A percentile compares a stretch with the other conserved stretches of the same genome.
Conservation (phyloP, 1,140 invertebrate species). For the Eriocheir sinensis region DNA sequence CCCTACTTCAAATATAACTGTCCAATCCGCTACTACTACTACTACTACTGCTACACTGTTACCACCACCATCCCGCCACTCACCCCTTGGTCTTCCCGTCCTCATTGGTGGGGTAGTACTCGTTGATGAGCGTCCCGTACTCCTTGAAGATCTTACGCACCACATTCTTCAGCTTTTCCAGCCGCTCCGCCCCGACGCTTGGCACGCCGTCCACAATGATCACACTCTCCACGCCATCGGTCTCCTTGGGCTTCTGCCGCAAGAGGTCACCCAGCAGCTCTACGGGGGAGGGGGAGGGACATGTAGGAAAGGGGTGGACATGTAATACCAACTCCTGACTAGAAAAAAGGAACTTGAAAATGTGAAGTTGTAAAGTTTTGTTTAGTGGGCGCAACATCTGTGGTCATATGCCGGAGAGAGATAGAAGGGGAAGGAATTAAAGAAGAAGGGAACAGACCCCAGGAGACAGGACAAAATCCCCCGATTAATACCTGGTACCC, state of each 20-base stretch:
- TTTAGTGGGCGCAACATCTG: no score
- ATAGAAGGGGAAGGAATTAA: no score
- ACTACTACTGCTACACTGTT: no score
- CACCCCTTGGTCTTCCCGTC: conserved; percentile 94
- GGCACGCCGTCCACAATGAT: conserved; percentile 98
- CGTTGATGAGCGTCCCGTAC: conserved; percentile 94
- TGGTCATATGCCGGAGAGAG: no score
- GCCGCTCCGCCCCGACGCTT: conserved; percentile 93
- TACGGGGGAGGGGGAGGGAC: conserved; percentile 83
- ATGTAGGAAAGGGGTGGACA: background rate
- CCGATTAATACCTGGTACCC: no score
- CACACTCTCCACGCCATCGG: conserved; percentile 97
- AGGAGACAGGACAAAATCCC: no score
- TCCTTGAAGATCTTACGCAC: conserved; percentile 96
- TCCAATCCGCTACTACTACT: no score
- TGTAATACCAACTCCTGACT: no score
- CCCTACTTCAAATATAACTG: no score
- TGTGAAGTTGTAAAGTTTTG: no score
- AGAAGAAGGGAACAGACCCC: no score
- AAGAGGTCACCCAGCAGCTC: conserved; percentile 94
- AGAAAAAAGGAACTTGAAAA: no score
- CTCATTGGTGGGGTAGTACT: conserved; percentile 93
- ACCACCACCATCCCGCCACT: conserved; percentile 58
- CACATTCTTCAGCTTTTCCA: conserved; percentile 96
- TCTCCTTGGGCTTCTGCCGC: conserved; percentile 93